Percentiles rank a stretch among this genome's conserved stretches.
These are phyloP conservation scores for Melanchra persicariae DNA, from an alignment of 2,888 invertebrate genomes.

Conservation along the genomic window DNA sequence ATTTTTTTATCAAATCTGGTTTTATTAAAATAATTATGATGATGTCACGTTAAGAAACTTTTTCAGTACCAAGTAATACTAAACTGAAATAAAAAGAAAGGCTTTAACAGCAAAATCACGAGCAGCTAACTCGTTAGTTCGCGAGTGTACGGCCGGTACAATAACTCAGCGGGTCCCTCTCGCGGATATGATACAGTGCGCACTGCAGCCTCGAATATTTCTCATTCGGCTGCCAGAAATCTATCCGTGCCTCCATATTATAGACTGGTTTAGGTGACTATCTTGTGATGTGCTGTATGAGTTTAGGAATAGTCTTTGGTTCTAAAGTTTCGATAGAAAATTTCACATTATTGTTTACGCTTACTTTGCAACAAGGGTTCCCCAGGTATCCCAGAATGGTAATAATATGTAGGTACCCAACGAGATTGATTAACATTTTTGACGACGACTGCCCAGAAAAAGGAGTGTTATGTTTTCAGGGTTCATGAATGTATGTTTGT, in stretches of 20 bases:
- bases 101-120: not conserved
- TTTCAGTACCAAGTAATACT: too few species aligned
- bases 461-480: too few species aligned
- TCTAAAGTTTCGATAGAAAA: not conserved
- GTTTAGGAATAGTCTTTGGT: not conserved
- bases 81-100: too few species aligned
- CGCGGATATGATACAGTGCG: constrained; percentile 78
- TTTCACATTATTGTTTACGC: not conserved
- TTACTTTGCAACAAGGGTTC: too few species aligned
- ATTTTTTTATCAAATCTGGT: too few species aligned
- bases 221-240: constrained; percentile 64
- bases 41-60: too few species aligned
- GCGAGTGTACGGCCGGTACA: constrained; percentile 70
- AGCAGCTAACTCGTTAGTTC: constrained; percentile 37
- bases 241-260: constrained; percentile 46
- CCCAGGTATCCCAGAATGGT: too few species aligned
- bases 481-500: too few species aligned
- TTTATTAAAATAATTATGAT: too few species aligned
- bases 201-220: constrained; percentile 73
- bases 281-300: not conserved
- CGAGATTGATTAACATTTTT: too few species aligned
- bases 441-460: too few species aligned
- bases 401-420: too few species aligned
- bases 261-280: constrained; percentile 32
- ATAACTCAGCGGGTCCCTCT: constrained; percentile 77